A percentile compares a stretch with the other conserved stretches of the same genome.
Conservation (phyloP, 2,797 vertebrate genomes). For the Pelobates cultripes region DNA sequence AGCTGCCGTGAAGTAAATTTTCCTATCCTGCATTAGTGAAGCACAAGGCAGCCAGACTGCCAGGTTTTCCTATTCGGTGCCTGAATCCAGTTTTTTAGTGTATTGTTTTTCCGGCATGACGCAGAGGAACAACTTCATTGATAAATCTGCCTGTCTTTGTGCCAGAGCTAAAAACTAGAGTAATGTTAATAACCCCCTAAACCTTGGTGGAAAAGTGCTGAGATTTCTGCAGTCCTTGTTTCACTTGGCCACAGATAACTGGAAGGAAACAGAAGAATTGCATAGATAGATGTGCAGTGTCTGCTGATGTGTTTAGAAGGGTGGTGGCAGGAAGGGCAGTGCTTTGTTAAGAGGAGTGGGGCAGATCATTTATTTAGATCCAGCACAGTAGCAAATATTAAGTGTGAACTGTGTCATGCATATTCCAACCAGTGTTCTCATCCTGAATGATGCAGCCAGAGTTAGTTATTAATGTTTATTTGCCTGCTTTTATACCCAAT, state of each 20-base stretch:
- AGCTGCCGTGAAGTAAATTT: no score
- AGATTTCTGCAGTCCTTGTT: constrained; percentile 15
- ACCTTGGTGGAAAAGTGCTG: constrained; percentile 13
- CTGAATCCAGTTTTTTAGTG: not conserved
- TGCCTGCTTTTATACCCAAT: no score
- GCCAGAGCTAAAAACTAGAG: constrained; percentile 17
- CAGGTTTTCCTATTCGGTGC: not conserved
- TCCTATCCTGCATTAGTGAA: not conserved
- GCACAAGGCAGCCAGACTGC: not conserved
- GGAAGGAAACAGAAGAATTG: constrained; percentile 52
- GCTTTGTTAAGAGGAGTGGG: constrained; percentile 20
- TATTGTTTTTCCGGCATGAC: constrained; percentile 4
- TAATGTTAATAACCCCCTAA: constrained; percentile 14
- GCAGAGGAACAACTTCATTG: constrained; percentile 45
- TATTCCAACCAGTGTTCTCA: not conserved
- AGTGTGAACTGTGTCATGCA: constrained; percentile 10
- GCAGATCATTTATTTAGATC: constrained; percentile 36
- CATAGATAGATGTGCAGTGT: constrained; percentile 49
- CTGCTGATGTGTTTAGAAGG: constrained; percentile 51
- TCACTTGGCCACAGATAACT: constrained; percentile 31
- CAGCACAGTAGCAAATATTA: constrained; percentile 44
- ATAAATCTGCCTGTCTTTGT: constrained; percentile 41
- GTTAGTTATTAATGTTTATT: no score
- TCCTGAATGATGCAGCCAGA: no score
- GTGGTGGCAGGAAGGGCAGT: constrained; percentile 48